Evolutionary conservation across 2,113 vertebrate species (phyloP), one percentile per base, ranked within the genome.

Genomic region (Rhodinocichla rosea): DNA sequence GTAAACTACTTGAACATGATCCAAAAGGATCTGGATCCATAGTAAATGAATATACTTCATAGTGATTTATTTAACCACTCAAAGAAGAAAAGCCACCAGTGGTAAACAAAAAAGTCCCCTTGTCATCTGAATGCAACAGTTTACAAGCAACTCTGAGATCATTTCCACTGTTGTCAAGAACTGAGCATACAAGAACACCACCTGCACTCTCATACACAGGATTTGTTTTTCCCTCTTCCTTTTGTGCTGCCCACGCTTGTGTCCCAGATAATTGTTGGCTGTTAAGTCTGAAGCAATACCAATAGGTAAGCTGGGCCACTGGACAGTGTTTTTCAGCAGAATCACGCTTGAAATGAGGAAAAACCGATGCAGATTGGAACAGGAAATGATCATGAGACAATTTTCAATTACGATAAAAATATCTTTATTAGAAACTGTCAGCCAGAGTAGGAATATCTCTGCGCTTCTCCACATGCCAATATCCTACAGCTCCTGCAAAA

Each of bases 401-500:
- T 42, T 89, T 71, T 75, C 33, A 60, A 39, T 75, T 63, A 75
- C 19, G 13, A 63, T 22, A 16, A 60, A 84, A 89, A 45, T 57
- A 87, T 76, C 37, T 96, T 93, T 82, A 96, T 95, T 95, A 64
- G 75, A 57, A 87, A 21, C 35, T 7, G 9, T 27, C 68, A 74
- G 42, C 11, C 76, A 55, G 47, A 71, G 35, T 7, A 55, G 79
- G 39, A 83, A 30, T 19, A 53, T 56, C 33, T 70, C 40, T 35
- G 68, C 1, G 7, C 26, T 80, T 85, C 68, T 84, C 35, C 76
- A n/a, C 0, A 0, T 17, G 73, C 24, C 76, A 74, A 14, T 28
- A 84, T 89, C 19, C 57, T 62, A 37, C 76, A 78, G 94, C 69
- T 76, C 92, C 96, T 97, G 88, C 23, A 93, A 97, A 89, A 96